These are phyloP conservation scores for Epinotia demarniana DNA, from an alignment of 2,888 invertebrate species.

Conservation along the genomic window DNA sequence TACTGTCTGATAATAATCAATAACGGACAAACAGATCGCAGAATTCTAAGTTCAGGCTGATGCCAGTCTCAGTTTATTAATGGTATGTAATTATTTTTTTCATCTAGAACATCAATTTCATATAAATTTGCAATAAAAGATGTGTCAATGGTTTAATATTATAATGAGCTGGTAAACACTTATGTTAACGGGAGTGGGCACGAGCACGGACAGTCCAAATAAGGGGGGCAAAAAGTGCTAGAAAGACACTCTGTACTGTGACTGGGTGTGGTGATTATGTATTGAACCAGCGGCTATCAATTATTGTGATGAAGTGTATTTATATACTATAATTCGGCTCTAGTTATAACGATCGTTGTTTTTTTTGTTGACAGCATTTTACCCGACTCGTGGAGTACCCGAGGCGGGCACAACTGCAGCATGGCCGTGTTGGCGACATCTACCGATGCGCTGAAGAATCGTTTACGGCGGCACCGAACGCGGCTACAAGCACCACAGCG, in stretches of 20 bases:
- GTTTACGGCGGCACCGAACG: neutral
- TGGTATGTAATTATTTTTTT: no score
- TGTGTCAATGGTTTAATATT: neutral
- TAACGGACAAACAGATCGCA: neutral
- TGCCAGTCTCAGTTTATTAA: no score
- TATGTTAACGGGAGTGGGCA: neutral
- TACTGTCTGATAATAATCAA: neutral
- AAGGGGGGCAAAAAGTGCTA: neutral
- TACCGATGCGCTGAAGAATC: neutral
- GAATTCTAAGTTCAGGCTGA: no score
- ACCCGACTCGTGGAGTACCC: constrained; percentile 9
- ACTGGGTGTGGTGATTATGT: constrained; percentile 9
- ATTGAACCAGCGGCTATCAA: neutral
- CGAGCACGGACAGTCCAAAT: constrained; percentile 3
- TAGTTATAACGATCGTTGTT: neutral
- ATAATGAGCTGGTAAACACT: constrained; percentile 3
- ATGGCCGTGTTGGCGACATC: constrained; percentile 11
- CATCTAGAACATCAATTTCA: neutral
- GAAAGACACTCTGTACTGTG: constrained; percentile 8
- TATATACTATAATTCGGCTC: neutral
- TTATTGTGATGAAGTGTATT: neutral
- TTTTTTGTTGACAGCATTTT: neutral
- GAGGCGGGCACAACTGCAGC: constrained; percentile 8
- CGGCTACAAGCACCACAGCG: neutral
- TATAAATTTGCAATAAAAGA: neutral